Evolutionary conservation across 2,113 vertebrate species (phyloP).

Genomic region (Salvelinus alpinus): DNA sequence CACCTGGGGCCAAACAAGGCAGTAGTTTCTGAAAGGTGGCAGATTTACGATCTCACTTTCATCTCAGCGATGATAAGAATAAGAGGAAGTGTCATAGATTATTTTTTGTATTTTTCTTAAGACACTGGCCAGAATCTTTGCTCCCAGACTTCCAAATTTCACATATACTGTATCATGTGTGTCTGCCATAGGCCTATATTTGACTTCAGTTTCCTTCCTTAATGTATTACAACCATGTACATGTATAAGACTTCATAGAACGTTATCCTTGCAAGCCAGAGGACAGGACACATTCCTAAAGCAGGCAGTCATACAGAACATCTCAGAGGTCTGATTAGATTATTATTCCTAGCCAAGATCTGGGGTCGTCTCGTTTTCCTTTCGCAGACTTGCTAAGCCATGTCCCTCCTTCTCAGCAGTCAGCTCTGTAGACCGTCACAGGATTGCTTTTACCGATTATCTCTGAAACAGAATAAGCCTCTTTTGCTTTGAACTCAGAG

Average conservation of each 20-base stretch:
- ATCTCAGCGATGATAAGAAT: background rate
- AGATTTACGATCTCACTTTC: background rate
- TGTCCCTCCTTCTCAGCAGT: background rate
- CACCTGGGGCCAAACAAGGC: constrained; percentile 14
- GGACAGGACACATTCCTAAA: background rate
- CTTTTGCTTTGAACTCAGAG: constrained; percentile 2
- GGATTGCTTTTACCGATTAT: background rate
- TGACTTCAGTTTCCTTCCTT: background rate
- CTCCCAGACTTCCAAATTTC: background rate
- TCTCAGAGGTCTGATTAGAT: background rate
- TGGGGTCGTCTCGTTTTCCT: background rate
- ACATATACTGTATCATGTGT: too few species aligned
- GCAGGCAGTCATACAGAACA: background rate
- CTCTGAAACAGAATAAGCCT: background rate
- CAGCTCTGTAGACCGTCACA: background rate
- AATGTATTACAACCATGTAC: background rate
- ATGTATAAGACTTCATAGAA: background rate
- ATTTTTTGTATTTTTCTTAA: background rate
- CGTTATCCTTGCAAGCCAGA: background rate
- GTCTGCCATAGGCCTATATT: background rate
- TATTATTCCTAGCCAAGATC: background rate
- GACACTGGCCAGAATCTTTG: background rate
- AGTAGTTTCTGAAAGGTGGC: constrained; percentile 1
- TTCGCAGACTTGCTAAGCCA: background rate
- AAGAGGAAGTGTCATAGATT: background rate